phyloP scores from a whole-genome alignment of 2,797 vertebrate species.

The Intellagama lesueurii region DNA sequence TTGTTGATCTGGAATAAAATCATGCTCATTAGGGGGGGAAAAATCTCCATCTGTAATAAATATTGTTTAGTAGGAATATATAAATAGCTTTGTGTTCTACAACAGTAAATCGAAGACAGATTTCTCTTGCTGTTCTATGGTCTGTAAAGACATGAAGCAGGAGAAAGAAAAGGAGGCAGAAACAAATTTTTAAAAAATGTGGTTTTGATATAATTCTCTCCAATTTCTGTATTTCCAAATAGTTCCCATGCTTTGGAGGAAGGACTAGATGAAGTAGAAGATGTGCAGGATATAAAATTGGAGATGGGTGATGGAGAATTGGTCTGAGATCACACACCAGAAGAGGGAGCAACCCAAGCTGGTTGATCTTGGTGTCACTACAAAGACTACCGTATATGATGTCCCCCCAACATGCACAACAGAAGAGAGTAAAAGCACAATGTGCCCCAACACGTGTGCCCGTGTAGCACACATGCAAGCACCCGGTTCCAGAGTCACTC shows the following conservation, averaged over 20 bases:
- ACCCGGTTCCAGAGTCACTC: not conserved
- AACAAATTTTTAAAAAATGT: not conserved
- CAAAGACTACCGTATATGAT: too few relatives aligned
- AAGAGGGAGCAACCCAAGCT: not conserved
- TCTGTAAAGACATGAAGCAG: not conserved
- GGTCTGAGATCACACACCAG: not conserved
- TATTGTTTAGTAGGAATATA: conserved; percentile 4
- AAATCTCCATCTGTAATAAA: not conserved
- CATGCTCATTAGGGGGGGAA: not conserved
- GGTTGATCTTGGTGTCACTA: not conserved
- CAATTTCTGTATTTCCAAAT: not conserved
- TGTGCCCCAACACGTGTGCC: not conserved
- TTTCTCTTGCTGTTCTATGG: not conserved
- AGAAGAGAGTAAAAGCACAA: not conserved
- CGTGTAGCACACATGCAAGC: not conserved
- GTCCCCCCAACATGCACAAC: too few relatives aligned
- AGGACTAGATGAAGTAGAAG: not conserved
- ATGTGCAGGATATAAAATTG: not conserved
- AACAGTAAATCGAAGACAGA: not conserved
- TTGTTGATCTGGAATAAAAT: not conserved
- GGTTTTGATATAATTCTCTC: conserved; percentile 10
- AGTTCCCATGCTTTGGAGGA: not conserved
- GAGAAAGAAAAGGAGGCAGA: too few relatives aligned
- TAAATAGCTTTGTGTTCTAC: not conserved
- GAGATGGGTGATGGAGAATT: not conserved